Base-by-base conservation (phyloP, 2,797 vertebrate species). In the Myotis myotis region DNA sequence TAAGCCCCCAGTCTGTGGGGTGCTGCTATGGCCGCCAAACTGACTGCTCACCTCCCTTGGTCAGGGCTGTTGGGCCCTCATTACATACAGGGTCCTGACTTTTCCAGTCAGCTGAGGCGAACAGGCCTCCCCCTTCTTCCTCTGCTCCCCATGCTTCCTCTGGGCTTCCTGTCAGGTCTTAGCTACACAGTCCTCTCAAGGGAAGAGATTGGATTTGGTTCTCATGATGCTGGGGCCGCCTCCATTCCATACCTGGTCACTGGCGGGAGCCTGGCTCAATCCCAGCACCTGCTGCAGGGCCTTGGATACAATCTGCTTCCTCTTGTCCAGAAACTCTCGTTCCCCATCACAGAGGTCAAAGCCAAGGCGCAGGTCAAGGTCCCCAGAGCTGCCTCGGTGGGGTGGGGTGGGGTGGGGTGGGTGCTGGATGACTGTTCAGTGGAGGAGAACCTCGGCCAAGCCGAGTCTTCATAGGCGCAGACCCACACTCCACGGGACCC, bases 321-420 rank as follows among this genome's bases (percentile, higher is more conserved):
- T 98, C 96, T 98, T 99, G 71, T 97, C 88, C 97, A 99, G 96
- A 97, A 98, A 99, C n/a, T 96, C 85, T 94, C 91, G 98, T 92
- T 99, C 99, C 41, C 98, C 96, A 13, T 96, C 64, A 80, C 99
- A 98, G 55, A 99, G 98, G 88, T 98, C 98, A 98, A 98, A 99
- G 81, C 98, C 98, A 94, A 99, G 98, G 70, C 99, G 99, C 79
- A 99, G 93, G 82, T 98, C 98, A 94, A 99, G 97, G 62, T 97
- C 96, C 36, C 95, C 96, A 70, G 95, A 86, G 7, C 99, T 99
- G 95, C 81, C 44, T 85, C 28, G 64, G 72, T 19, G 5, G 64
- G 76, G 3, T 8, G 0, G 0, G 17, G n/a, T 10, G 0, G 1
- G 41, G 71, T 20, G 4, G 0, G 20, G 28, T 10, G 0, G 49